Evolutionary conservation across 2,113 vertebrate genomes (phyloP), one percentile per base, ranked within the genome.

Genomic region (Charadrius vociferus): DNA sequence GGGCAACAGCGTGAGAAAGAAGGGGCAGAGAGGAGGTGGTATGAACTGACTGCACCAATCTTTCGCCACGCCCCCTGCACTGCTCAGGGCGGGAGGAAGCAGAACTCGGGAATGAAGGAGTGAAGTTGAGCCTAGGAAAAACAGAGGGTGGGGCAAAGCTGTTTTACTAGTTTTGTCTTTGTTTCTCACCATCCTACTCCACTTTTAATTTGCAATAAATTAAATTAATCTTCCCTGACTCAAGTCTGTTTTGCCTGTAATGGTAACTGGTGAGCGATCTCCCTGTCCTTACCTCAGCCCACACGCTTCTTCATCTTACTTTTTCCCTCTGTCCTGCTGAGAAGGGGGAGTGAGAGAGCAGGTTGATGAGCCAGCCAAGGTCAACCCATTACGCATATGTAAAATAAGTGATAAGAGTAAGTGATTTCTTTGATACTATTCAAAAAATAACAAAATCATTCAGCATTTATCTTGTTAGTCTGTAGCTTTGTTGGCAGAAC

Each of bases 371-470:
- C 8, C 56, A 81, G 39, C 18, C 32, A 49, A 55, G 7, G 14
- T 43, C 61, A 77, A 61, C 9, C 6, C 12, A 39, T 14, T 20
- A 72, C 11, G 10, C 16, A 27, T 23, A 12, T 0, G 0, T 50
- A 66, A 84, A 81, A 85, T 24, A 21, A 88, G 5, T 20, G 3
- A 62, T 39, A 62, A 8, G 11, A 41, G 16, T 30, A 74, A 80
- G 27, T 49, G n/a, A 61, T 39, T 75, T 55, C 3, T 86, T 66
- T 66, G 6, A 39, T 74, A 32, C 18, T 59, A 12, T 41, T 37
- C 32, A 8, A 6, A 74, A 89, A 79, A 73, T 21, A 43, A 34
- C 34, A 29, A 70, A 79, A 61, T 34, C 3, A 34, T 80, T 71
- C 66, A 45, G 1, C 37, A 34, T 56, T 50, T 55, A 61, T 66